Evolutionary conservation across 2,113 vertebrate genomes (phyloP), one percentile per base, ranked within the genome.

Genomic region (Conger conger): DNA sequence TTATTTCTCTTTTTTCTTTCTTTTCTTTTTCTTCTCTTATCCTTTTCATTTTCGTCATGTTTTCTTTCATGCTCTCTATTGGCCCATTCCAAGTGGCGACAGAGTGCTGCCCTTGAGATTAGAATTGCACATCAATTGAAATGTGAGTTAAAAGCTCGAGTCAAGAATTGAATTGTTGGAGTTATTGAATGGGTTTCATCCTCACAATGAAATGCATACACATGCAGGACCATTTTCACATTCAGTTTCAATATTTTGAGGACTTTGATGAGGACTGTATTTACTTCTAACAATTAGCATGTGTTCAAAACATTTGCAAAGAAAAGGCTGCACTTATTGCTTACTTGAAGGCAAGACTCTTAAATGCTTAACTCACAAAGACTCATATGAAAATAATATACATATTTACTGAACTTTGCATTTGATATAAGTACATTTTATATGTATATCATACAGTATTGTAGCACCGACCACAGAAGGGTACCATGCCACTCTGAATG

Each of bases 1-100:
- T 88, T 91, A 13, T 33, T 73, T 73, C n/a, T 27, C 68, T 73
- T 73, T 33, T 33, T 11, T 68, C 9, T 68, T 9, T 8, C 60
- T 60, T 18, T 27, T n/a, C 27, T 68, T n/a, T n/a, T 68, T 68
- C 60, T 68, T 27, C 9, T n/a, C 4, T 68, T 68, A 17, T 33
- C 68, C 27, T 27, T 73, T 33, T 73, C 27, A 13, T 30, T 73
- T 33, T 33, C 2, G 2, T 7, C 3, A 23, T 63, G 23, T 63
- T 63, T 63, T 63, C 54, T 63, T 63, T 27, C 57, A 27, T 63
- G 57, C 57, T 63, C 18, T 63, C 23, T 18, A 23, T 63, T 63
- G 57, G 57, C 23, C 57, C 57, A 4, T 2, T 60, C 23, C 1
- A 23, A 63, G 57, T 63, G 57, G 57, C 18, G 7, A 50, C 45